Base-by-base conservation (phyloP, 2,113 vertebrate genomes). In the Ophiodon elongatus region DNA sequence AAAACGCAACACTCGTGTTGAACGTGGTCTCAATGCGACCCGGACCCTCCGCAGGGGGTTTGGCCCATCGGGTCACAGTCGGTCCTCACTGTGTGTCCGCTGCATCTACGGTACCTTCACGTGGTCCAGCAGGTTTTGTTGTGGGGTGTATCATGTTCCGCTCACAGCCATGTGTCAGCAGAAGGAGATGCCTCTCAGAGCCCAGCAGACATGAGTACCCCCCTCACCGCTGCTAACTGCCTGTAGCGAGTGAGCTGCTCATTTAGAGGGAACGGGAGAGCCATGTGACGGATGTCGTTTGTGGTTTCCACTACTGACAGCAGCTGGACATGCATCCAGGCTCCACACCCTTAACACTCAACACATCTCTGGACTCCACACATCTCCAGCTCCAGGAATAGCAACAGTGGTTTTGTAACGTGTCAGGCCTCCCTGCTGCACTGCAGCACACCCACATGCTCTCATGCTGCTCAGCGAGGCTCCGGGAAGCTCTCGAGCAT, bases 381-480 rank as follows among this genome's bases (percentile, higher is more conserved):
- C 74, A 79, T 85, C 69, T 84, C 43, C 2, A 15, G 60, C 56
- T 90, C 83, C 77, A 85, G 69, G 80, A 93, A 93, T 89, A 89
- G 90, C 83, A 89, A 33, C 63, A 67, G 73, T 80, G 83, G 65
- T 89, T 89, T 89, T 80, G 82, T 90, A 87, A 88, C 15, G 70
- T 88, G 80, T 79, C 78, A 83, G 87, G 75, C 79, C 68, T 90
- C 87, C 83, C 81, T 89, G 85, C 93, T 91, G 88, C 92, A 91
- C 75, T 91, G 91, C 92, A 92, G 90, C 91, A 91, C 91, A 84
- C 86, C 92, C 90, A 88, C 89, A 84, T 79, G 64, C 85, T 79
- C 71, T 79, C 72, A 31, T 47, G 39, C 80, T 89, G 76, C 63
- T 70, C 78, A 39, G 56, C 0, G 21, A 86, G 89, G 76, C 66